A percentile compares a stretch with the other conserved stretches of the same genome.
phyloP scores from a whole-genome alignment of 2,113 vertebrate species.

The Paradoxurus hermaphroditus region DNA sequence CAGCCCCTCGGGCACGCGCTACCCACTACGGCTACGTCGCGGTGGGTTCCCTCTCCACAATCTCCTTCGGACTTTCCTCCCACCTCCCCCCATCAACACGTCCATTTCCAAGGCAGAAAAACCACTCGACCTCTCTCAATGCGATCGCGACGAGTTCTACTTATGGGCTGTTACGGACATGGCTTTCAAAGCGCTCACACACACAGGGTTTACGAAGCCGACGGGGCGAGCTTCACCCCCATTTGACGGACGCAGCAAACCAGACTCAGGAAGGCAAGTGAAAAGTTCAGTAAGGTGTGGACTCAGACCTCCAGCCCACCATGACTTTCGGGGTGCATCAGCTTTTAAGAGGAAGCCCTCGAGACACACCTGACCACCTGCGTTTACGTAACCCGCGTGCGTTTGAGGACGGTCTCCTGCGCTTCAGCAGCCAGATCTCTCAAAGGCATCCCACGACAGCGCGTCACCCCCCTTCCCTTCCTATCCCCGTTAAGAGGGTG shows the following conservation, averaged over 20 bases:
- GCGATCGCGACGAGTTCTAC: not conserved
- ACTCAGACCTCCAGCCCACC: not conserved
- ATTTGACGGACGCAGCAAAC: not conserved
- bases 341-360: not conserved
- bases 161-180: not conserved
- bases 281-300: not conserved
- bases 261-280: not conserved
- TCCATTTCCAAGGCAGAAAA: slow-evolving; percentile 2
- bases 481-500: not conserved
- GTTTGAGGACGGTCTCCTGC: not conserved
- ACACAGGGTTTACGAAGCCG: not conserved
- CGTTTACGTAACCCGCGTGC: not conserved
- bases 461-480: not conserved
- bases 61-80: not conserved
- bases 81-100: not conserved
- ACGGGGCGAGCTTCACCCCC: not conserved
- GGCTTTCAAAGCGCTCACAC: not conserved
- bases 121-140: not conserved
- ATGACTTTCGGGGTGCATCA: not conserved
- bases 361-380: not conserved
- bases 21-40: not conserved
- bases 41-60: not conserved
- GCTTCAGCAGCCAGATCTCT: not conserved
- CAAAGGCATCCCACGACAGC: not conserved
- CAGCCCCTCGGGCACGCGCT: not conserved